Evolutionary conservation across 1,140 invertebrate species (phyloP).

Genomic region (Hermetia illucens): DNA sequence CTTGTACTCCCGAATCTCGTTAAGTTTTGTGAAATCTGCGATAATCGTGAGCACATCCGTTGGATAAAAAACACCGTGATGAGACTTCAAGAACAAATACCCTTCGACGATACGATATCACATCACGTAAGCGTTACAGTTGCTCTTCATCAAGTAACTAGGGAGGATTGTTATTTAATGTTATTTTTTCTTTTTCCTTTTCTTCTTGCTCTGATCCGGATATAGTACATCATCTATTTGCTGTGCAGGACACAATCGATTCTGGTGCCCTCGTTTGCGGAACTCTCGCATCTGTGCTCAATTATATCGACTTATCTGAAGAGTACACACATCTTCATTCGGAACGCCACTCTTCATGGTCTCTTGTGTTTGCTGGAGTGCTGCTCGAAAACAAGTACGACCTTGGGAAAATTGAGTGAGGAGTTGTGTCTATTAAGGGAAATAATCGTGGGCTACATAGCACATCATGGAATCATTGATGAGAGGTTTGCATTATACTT

Average conservation of each 20-base stretch:
- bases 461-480: conserved; percentile 43
- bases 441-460: conserved; percentile 51
- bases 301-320: conserved; percentile 36
- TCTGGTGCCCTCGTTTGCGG: conserved; percentile 21
- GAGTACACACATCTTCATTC: conserved; percentile 40
- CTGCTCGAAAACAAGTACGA: conserved; percentile 38
- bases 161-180: not conserved
- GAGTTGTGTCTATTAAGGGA: conserved; percentile 45
- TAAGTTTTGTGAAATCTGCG: conserved; percentile 28
- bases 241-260: conserved; percentile 26
- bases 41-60: conserved; percentile 29
- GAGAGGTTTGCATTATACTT: conserved; percentile 38
- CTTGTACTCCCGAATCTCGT: conserved; percentile 26
- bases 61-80: conserved; percentile 27
- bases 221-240: conserved; percentile 27
- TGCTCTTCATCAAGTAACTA: not conserved
- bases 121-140: conserved; percentile 19
- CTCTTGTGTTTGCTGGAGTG: conserved; percentile 62
- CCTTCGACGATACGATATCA: conserved; percentile 29
- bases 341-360: conserved; percentile 55
- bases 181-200: not conserved
- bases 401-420: conserved; percentile 37
- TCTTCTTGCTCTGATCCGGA: not conserved
- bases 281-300: conserved; percentile 20
- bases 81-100: conserved; percentile 23